phyloP scores from a whole-genome alignment of 2,888 invertebrate genomes.

The Caenorhabditis sinica region DNA sequence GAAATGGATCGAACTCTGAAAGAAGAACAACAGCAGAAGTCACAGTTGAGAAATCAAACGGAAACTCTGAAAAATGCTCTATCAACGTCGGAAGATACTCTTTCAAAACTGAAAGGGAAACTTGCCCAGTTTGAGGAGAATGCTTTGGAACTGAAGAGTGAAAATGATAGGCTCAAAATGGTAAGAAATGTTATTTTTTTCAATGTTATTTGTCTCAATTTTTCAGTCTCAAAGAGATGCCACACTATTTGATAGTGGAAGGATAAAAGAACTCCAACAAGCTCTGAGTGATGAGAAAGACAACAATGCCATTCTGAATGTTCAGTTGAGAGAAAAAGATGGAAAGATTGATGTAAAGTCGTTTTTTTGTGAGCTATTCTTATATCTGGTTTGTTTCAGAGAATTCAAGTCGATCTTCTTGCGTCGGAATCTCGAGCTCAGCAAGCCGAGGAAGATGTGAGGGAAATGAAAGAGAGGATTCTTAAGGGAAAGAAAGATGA shows the following conservation, averaged over 20 bases:
- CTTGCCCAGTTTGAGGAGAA: slow-evolving; percentile 56
- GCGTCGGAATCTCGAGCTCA: slow-evolving; percentile 67
- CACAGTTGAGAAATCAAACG: slow-evolving; percentile 35
- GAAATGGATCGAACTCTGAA: slow-evolving; percentile 36
- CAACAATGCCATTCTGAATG: slow-evolving; percentile 62
- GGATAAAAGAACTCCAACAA: slow-evolving; percentile 42
- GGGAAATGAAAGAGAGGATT: slow-evolving; percentile 43
- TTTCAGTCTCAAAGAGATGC: slow-evolving; percentile 50
- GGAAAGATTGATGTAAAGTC: slow-evolving; percentile 68
- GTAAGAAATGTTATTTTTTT: not conserved
- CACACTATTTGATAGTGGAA: slow-evolving; percentile 33
- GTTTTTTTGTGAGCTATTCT: not conserved
- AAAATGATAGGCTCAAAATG: slow-evolving; percentile 45
- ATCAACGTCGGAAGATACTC: slow-evolving; percentile 45
- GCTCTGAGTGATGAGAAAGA: slow-evolving; percentile 48
- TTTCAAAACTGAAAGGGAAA: slow-evolving; percentile 46
- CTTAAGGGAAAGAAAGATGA: slow-evolving; percentile 58
- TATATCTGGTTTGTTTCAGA: slow-evolving; percentile 35
- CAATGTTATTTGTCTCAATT: not conserved
- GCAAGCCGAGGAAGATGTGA: slow-evolving; percentile 71
- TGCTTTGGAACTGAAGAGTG: slow-evolving; percentile 31
- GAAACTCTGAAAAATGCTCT: slow-evolving; percentile 57
- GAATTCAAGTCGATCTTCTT: slow-evolving; percentile 62
- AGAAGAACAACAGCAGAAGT: slow-evolving; percentile 58
- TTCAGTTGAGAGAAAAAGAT: slow-evolving; percentile 66